Conservation (phyloP, 2,797 vertebrate species). For the Hippoglossus hippoglossus region DNA sequence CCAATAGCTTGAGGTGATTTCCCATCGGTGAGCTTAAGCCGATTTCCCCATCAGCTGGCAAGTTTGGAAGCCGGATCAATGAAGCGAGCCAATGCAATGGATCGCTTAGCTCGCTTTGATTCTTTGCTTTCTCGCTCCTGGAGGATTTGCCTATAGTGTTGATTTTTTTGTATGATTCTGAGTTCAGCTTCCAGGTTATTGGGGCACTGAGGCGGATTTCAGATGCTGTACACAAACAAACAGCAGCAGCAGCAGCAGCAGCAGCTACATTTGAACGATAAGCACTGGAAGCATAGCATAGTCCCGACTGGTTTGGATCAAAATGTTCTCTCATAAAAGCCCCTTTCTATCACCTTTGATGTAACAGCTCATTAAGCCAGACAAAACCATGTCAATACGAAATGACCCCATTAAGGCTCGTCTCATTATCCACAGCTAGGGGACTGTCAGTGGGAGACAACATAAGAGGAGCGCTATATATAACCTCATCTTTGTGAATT, state of each 20-base stretch:
- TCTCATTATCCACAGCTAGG: conserved; percentile 75
- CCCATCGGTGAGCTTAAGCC: conserved; percentile 31
- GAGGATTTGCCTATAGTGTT: conserved; percentile 21
- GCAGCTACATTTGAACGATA: conserved; percentile 28
- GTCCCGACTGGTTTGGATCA: conserved; percentile 39
- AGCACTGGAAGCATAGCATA: conserved; percentile 25
- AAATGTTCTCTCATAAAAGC: conserved; percentile 62
- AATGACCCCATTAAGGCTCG: conserved; percentile 77
- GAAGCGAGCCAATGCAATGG: conserved; percentile 41
- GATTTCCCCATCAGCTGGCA: conserved; percentile 46
- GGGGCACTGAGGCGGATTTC: conserved; percentile 16
- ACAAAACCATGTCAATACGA: conserved; percentile 75
- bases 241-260: background rate
- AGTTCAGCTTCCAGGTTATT: conserved; percentile 32
- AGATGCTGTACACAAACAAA: conserved; percentile 15
- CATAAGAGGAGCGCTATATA: conserved; percentile 73
- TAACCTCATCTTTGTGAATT: conserved; percentile 75
- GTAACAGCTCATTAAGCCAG: conserved; percentile 75
- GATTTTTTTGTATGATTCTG: conserved; percentile 23
- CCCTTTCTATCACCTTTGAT: conserved; percentile 72
- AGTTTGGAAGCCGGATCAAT: conserved; percentile 68
- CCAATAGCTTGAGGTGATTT: conserved; percentile 54
- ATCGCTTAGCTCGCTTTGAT: conserved; percentile 31
- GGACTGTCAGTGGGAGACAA: conserved; percentile 72
- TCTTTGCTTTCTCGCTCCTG: conserved; percentile 27